Base-by-base conservation (phyloP, 2,113 vertebrate species). In the Dicerorhinus sumatrensis region DNA sequence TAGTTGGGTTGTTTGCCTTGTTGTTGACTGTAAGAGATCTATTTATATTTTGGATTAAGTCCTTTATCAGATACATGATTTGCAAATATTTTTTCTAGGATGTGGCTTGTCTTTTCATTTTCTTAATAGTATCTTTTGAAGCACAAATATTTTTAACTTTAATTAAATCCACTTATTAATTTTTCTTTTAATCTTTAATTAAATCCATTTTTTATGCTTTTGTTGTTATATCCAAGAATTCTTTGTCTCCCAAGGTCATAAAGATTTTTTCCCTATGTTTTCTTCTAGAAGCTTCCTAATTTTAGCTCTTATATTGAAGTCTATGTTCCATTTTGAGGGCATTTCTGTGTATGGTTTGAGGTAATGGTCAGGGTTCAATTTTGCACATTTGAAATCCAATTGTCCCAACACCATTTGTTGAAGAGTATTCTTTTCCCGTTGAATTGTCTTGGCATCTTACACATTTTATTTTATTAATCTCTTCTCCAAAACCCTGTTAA, bases 71-170 rank as follows among this genome's bases (percentile, higher is more conserved):
- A 76, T n/a, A n/a, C 23, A 58, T 86, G 25, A 27, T 33, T 96
- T 81, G 29, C 11, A 87, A 80, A 20, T 90, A 60, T 48, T 93
- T 89, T 91, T 95, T 87, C 11, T 29, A 31, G 29, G 17, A 54
- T 73, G 13, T 69, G 51, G 13, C 29, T 94, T 97, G 13, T 60
- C 6, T 96, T 80, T 90, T 84, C 6, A 65, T 96, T 86, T 97
- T 90, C 62, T 58, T 90, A 90, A 10, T n/a, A 42, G 10, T 25
- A 58, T 56, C 23, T 96, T 69, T 88, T 67, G 16, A 95, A 42
- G 23, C 33, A 31, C 16, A 76, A 54, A 54, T 79, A 36, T 80
- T 69, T 92, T 89, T 84, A 46, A 60, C 9, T 54, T 73, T 27
- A 58, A 76, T 75, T 16, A 95, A 42, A 17, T 29, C 70, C 14